Base-by-base conservation (phyloP, 2,113 vertebrate species). In the Varanus komodoensis region DNA sequence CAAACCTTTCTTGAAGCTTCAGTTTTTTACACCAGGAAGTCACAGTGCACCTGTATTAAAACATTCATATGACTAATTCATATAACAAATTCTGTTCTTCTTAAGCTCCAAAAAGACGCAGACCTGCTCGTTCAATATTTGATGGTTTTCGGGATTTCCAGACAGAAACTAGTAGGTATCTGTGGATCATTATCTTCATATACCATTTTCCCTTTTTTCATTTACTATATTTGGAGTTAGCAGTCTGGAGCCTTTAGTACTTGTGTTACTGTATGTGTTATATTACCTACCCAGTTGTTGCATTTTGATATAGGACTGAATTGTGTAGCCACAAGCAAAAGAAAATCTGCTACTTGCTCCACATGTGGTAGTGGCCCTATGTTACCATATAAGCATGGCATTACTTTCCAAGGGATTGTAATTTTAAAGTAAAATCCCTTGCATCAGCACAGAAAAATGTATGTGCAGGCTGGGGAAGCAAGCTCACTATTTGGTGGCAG, bases 71-170 rank as follows among this genome's bases (percentile, higher is more conserved):
- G 82, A 38, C 50, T 85, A 89, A 82, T 7, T 4, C 64, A 3
- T n/a, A 92, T 95, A 44, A 87, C 90, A 90, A 92, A 61, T 94
- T 92, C 93, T 87, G 27, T 21, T 89, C 15, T 78, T 78, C 19
- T 93, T 44, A 91, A 99, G 99, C 98, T 95, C 99, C 99, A 96
- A 99, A 99, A 96, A 97, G 99, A 94, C 97, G 99, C 93, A 97
- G 99, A 95, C 99, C 99, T 69, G 98, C 99, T 32, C 98, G 99
- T 90, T 99, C 99, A 52, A 99, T 99, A 98, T 99, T 99, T 93
- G 99, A 99, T 90, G 99, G 99, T 89, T 99, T 99, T 96, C 97
- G 99, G 91, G 99, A 99, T 96, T 99, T 99, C 94, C 99, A 99
- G 92, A 99, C 99, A 87, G 99, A 99, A 98, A 99, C 99, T 90